Evolutionary conservation across 1,140 invertebrate genomes (phyloP).

Genomic region (Atta texana): DNA sequence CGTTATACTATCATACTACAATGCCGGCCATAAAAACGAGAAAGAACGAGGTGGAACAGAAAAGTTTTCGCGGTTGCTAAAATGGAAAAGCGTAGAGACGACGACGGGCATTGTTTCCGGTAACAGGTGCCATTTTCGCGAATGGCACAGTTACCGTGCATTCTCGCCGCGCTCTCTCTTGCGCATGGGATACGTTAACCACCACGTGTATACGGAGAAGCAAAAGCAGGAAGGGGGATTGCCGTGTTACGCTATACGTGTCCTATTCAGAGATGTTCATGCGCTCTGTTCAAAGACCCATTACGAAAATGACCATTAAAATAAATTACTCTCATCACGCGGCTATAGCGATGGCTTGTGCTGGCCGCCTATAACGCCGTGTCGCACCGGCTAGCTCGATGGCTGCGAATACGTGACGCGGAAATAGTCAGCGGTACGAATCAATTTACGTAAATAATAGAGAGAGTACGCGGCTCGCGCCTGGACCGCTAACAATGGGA

Average conservation of each 20-base stretch:
- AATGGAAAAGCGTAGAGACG: constrained; percentile 45
- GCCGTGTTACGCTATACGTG: constrained; percentile 59
- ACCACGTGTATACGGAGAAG: constrained; percentile 17
- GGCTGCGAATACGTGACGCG: constrained; percentile 76
- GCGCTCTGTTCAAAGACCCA: constrained; percentile 80
- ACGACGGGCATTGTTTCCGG: constrained; percentile 61
- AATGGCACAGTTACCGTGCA: constrained; percentile 67
- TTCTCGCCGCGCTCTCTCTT: constrained; percentile 31
- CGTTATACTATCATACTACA: neutral
- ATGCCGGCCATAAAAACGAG: constrained; percentile 30
- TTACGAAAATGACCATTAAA: constrained; percentile 84
- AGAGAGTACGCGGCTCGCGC: constrained; percentile 56
- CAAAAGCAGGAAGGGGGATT: neutral
- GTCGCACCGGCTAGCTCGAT: constrained; percentile 58
- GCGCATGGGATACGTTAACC: constrained; percentile 30
- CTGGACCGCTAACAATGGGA: constrained; percentile 55
- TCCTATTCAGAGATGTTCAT: constrained; percentile 71
- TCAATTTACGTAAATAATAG: constrained; percentile 83
- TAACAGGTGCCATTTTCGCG: constrained; percentile 66
- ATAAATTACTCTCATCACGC: constrained; percentile 80
- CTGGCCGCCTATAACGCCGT: constrained; percentile 24
- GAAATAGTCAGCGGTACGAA: constrained; percentile 80
- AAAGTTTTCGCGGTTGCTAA: constrained; percentile 58
- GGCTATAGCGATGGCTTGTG: constrained; percentile 38
- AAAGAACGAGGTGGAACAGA: neutral